Evolutionary conservation across 2,797 vertebrate genomes (phyloP), one percentile per base, ranked within the genome.

Genomic region (Falco columbarius): DNA sequence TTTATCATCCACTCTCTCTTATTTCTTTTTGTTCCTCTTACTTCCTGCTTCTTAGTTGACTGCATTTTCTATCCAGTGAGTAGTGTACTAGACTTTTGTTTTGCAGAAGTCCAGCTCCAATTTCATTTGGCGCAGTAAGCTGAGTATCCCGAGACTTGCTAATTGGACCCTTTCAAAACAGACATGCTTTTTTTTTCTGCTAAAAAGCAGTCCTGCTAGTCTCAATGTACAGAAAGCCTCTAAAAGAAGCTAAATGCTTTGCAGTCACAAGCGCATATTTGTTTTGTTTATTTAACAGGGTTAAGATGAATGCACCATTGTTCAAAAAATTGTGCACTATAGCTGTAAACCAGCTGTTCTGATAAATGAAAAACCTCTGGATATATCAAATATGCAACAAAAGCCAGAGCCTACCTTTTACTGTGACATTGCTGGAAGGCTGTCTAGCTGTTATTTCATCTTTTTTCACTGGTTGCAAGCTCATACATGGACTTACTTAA

Each of bases 91-190:
- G 55, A 86, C 90, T 75, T 66, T 66, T 89, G 46, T 94, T 94
- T 94, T 86, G 75, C 93, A 77, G 59, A 71, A 84, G 81, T 55
- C 47, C 81, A 81, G 62, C 94, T 97, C 95, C n/a, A 52, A 0
- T 97, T 97, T 97, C 95, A 89, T 46, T 95, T 65, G 23, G 62
- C 40, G 2, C 51, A 94, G 93, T 90, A 94, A 91, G 30, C 23
- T 89, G 72, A 82, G 80, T 1, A 0, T 83, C 67, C 93, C 66
- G 84, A 95, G 95, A 77, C 72, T 86, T 38, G 46, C 77, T 97
- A 97, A 96, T 90, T 94, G 76, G 81, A 65, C 32, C 38, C 49
- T 93, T 96, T 95, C 29, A 81, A 93, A 94, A 59, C 67, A 83
- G 68, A 22, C 52, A 18, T 66, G 13, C 4, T 21, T 73, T 40